Conservation (phyloP, 2,113 vertebrate species). For the Engystomops pustulosus region DNA sequence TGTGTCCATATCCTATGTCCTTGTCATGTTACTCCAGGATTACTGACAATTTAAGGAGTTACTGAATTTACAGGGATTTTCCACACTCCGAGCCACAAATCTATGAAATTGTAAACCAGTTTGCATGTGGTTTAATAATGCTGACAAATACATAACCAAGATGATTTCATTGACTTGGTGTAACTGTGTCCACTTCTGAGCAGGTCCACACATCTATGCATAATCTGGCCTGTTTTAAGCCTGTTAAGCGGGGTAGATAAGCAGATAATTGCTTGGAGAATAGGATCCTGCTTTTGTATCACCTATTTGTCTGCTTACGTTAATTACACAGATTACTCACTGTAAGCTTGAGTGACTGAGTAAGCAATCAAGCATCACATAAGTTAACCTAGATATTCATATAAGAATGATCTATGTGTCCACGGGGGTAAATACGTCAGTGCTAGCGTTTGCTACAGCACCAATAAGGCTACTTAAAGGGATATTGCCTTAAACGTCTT, state of each 20-base stretch:
- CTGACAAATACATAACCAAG: background rate
- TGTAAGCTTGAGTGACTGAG: background rate
- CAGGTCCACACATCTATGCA: background rate
- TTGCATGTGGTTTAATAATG: background rate
- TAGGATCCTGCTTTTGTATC: background rate
- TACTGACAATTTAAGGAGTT: too few species aligned
- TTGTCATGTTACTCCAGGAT: too few species aligned
- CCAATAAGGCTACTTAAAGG: background rate
- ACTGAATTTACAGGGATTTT: background rate
- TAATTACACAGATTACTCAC: conserved; percentile 22
- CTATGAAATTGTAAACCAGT: background rate
- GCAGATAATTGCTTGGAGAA: conserved; percentile 11
- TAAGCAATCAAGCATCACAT: conserved; percentile 14
- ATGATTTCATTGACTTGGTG: background rate
- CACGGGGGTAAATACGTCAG: background rate
- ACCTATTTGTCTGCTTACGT: conserved; percentile 1
- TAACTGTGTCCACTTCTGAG: background rate
- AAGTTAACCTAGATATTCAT: conserved; percentile 8
- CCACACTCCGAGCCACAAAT: background rate
- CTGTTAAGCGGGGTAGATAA: background rate
- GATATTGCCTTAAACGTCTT: too few species aligned
- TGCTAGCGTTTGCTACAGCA: background rate
- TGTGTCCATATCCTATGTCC: too few species aligned
- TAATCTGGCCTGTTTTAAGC: background rate
- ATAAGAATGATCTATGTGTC: background rate